These are phyloP conservation scores for Doryteuthis pealeii DNA, from an alignment of 1,140 invertebrate species.

Conservation along the genomic window DNA sequence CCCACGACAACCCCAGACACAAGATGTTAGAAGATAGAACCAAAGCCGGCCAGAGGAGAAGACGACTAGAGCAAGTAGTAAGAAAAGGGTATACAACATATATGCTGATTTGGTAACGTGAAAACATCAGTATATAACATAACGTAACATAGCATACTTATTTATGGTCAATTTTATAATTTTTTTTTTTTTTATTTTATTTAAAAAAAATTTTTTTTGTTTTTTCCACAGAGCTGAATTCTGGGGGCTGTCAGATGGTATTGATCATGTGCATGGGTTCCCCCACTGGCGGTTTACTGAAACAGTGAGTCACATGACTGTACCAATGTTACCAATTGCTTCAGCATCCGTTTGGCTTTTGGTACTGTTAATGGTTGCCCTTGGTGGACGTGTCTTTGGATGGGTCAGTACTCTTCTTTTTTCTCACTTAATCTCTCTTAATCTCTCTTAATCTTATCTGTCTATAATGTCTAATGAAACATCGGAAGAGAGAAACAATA, in stretches of 20 bases:
- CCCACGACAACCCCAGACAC: too few species aligned
- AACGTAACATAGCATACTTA: too few species aligned
- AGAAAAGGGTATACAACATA: too few species aligned
- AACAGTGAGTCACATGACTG: constrained; percentile 32
- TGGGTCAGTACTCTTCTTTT: constrained; percentile 42
- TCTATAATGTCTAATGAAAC: constrained; percentile 4
- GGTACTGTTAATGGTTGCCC: constrained; percentile 44
- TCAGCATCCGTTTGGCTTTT: constrained; percentile 46
- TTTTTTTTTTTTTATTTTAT: background rate
- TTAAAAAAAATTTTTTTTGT: too few species aligned
- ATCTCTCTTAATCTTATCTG: too few species aligned
- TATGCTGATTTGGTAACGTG: too few species aligned
- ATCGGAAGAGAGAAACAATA: too few species aligned
- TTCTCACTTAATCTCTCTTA: too few species aligned
- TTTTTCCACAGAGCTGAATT: constrained; percentile 39
- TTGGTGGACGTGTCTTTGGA: constrained; percentile 48
- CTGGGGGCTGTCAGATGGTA: constrained; percentile 35
- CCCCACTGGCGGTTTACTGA: constrained; percentile 46
- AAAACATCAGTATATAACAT: too few species aligned
- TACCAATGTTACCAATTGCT: constrained; percentile 46
- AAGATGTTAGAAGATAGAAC: too few species aligned
- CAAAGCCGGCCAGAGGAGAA: too few species aligned
- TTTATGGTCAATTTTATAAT: background rate
- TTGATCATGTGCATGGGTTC: constrained; percentile 43
- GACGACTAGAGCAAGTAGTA: too few species aligned